phyloP scores from a whole-genome alignment of 2,797 vertebrate species.

The Picus viridis region DNA sequence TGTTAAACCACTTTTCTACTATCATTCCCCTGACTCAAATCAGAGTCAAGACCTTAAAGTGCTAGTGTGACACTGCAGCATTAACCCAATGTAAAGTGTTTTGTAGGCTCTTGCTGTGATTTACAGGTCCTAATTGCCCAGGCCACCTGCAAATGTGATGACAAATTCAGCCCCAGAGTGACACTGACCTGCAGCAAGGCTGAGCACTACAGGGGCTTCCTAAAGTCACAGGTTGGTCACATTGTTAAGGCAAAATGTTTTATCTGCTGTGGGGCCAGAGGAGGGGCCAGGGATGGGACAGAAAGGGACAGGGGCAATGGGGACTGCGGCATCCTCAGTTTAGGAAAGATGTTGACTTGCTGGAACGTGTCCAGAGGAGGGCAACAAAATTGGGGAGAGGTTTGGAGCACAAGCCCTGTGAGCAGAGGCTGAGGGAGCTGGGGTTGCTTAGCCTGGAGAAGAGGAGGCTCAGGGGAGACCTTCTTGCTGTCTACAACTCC shows the following conservation, averaged over 20 bases:
- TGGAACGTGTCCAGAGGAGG: no score
- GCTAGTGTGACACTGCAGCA: not conserved
- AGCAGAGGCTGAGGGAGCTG: no score
- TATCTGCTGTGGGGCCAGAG: not conserved
- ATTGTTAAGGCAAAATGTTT: not conserved
- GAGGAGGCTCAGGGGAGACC: no score
- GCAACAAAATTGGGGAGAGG: no score
- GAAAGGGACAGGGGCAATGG: not conserved
- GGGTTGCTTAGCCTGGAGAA: no score
- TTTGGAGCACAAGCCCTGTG: no score
- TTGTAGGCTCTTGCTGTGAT: not conserved
- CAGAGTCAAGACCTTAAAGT: slow-evolving; percentile 19
- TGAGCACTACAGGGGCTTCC: not conserved
- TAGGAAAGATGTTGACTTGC: no score
- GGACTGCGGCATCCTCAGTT: no score
- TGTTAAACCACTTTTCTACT: slow-evolving; percentile 6
- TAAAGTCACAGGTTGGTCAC: not conserved
- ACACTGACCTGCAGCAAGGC: not conserved
- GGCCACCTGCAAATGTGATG: not conserved
- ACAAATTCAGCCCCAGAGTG: not conserved
- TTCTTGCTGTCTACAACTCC: no score
- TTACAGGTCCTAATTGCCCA: not conserved
- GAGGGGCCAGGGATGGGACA: not conserved
- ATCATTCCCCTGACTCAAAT: slow-evolving; percentile 3
- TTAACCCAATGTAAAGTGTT: not conserved